Conservation (phyloP, 2,888 invertebrate species). For the Zhuqinia jingwanae region DNA sequence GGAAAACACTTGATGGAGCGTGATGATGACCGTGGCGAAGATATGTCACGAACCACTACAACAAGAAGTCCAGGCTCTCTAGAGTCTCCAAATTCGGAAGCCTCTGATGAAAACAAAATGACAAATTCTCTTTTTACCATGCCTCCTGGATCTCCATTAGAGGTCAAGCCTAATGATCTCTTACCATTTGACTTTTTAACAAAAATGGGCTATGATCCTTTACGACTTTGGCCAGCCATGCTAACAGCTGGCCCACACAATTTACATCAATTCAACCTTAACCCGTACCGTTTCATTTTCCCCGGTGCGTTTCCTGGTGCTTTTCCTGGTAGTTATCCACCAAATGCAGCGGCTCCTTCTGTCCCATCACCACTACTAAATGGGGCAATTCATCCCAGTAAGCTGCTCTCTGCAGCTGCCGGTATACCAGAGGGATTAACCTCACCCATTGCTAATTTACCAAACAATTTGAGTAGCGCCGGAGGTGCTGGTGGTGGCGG, state of each 20-base stretch:
- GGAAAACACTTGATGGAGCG: slow-evolving; percentile 55
- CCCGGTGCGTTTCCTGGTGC: slow-evolving; percentile 76
- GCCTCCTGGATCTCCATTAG: slow-evolving; percentile 78
- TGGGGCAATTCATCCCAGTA: slow-evolving; percentile 70
- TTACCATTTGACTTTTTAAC: slow-evolving; percentile 78
- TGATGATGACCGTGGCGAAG: slow-evolving; percentile 74
- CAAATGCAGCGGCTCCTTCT: slow-evolving; percentile 62
- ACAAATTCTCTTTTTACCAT: slow-evolving; percentile 75
- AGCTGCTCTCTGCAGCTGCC: slow-evolving; percentile 72
- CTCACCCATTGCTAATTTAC: slow-evolving; percentile 73
- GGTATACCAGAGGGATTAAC: slow-evolving; percentile 65
- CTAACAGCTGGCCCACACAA: slow-evolving; percentile 74
- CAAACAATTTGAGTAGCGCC: slow-evolving; percentile 67
- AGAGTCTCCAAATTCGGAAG: slow-evolving; percentile 91
- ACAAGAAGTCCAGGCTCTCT: slow-evolving; percentile 84
- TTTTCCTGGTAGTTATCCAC: slow-evolving; percentile 76
- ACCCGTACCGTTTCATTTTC: slow-evolving; percentile 79
- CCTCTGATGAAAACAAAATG: slow-evolving; percentile 82
- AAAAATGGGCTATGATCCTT: slow-evolving; percentile 79
- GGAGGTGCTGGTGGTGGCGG: slow-evolving; percentile 49
- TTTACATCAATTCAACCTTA: slow-evolving; percentile 77
- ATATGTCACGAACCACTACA: slow-evolving; percentile 68
- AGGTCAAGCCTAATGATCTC: slow-evolving; percentile 79
- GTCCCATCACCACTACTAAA: slow-evolving; percentile 71
- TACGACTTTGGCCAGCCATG: slow-evolving; percentile 79